Conservation (phyloP, 2,888 invertebrate genomes). For the Melipona beecheii region DNA sequence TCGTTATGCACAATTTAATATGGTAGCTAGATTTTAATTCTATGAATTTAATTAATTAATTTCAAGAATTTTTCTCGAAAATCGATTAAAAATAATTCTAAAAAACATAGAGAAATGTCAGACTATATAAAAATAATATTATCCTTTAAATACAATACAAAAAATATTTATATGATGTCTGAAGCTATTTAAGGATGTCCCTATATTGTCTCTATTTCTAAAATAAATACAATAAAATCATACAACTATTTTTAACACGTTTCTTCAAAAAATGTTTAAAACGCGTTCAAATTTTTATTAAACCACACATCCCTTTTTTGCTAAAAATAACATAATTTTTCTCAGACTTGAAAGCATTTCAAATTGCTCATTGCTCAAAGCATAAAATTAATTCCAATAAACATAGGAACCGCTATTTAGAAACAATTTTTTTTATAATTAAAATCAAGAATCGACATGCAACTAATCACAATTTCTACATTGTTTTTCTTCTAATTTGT, state of each 20-base stretch:
- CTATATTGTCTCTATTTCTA: not conserved
- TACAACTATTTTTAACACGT: not conserved
- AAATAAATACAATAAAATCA: not conserved
- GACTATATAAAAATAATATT: not conserved
- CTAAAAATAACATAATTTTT: not conserved
- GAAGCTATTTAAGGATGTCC: not conserved
- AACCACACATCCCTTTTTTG: not conserved
- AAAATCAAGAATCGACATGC: not conserved
- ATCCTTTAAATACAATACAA: conserved; percentile 1
- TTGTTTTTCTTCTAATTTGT: not conserved
- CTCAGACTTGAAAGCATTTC: not conserved
- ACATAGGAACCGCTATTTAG: conserved; percentile 41
- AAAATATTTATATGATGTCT: not conserved
- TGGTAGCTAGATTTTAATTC: not conserved
- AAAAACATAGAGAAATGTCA: too few relatives aligned
- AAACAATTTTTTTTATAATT: conserved; percentile 8
- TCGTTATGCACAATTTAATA: not conserved
- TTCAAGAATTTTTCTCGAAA: not conserved
- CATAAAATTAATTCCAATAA: conserved; percentile 21
- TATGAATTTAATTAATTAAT: not conserved
- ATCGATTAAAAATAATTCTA: not conserved
- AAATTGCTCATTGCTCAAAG: not conserved
- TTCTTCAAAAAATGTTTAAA: not conserved
- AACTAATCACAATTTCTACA: conserved; percentile 5
- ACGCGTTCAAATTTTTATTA: not conserved